Conservation (phyloP, 2,113 vertebrate species). For the Salvelinus fontinalis region DNA sequence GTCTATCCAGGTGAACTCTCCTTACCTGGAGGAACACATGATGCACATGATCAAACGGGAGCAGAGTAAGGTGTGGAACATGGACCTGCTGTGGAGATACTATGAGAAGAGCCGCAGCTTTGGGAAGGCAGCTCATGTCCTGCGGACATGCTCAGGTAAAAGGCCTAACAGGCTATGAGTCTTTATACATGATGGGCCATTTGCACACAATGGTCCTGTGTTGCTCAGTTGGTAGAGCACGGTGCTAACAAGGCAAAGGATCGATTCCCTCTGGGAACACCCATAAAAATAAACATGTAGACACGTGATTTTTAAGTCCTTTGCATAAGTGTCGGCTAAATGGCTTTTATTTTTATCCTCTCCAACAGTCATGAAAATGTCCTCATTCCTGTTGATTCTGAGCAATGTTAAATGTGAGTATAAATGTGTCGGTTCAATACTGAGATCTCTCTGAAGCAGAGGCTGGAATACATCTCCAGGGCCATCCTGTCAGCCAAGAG, state of each 20-base stretch:
- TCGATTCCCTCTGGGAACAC: too few species aligned
- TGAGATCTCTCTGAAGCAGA: conserved; percentile 92
- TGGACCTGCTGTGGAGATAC: conserved; percentile 96
- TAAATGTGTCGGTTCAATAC: conserved; percentile 74
- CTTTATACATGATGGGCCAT: background rate
- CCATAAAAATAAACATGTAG: too few species aligned
- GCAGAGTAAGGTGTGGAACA: conserved; percentile 94
- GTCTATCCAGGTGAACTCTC: conserved; percentile 84
- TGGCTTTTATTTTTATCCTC: too few species aligned
- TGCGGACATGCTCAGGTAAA: conserved; percentile 95
- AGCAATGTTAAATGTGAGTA: too few species aligned
- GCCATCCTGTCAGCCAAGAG: conserved; percentile 98
- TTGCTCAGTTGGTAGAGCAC: background rate
- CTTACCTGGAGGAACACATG: conserved; percentile 92
- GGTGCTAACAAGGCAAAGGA: background rate
- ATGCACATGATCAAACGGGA: conserved; percentile 94
- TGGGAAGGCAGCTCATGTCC: conserved; percentile 88
- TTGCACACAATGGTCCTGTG: background rate
- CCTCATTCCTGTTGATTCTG: conserved; percentile 54
- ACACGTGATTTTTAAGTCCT: too few species aligned
- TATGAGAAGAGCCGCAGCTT: conserved; percentile 96
- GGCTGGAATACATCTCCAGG: conserved; percentile 92
- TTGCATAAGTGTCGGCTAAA: too few species aligned
- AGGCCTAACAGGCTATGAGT: conserved; percentile 45
- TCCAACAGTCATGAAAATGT: background rate